Evolutionary conservation across 1,140 invertebrate species (phyloP), one percentile per base, ranked within the genome.

Genomic region (Brachionus sp.): DNA sequence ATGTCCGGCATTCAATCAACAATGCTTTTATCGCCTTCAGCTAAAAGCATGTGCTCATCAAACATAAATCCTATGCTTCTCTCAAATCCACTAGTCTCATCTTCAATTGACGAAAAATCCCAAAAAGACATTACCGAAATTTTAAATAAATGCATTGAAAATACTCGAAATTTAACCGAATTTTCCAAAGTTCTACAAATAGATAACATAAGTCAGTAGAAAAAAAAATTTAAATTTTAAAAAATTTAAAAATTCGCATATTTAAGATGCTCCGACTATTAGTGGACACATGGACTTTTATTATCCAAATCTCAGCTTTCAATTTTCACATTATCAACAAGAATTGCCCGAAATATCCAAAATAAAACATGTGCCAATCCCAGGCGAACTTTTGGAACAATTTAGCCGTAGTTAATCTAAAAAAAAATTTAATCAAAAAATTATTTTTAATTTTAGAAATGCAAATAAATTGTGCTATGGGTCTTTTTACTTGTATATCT

Each of bases 381-480:
- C 96, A 16, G 92, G 93, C 13, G 95, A 96, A 91, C 92, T 98
- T 83, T 92, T 96, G 88, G 95, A 97, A 89, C 94, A 97, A 88
- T 95, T 96, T 91, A 92, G 93, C 85, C 94, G 66, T 70, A 70
- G 94, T 95, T 94, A 93, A 93, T 92, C 93, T n/a, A 92, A 91
- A 77, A 23, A 3, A 35, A 68, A 68, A 84, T 84, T 84, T 46
- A 44, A 84, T 64, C 75, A 66, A 19, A 16, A 37, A 29, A 29
- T 50, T 42, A 33, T 16, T 39, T 75, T 46, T 77, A 23, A 42
- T 12, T 42, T 88, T 87, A 70, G 66, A 87, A 4, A 88, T 89
- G 90, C 95, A 96, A 89, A 95, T 93, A 85, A 94, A 96, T 87
- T 97, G 94, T 87, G 92, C 94, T 89, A 97, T 98, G 94, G 97